These are phyloP conservation scores for Telmatherina bonti DNA, from an alignment of 2,797 vertebrate genomes.

Conservation along the genomic window DNA sequence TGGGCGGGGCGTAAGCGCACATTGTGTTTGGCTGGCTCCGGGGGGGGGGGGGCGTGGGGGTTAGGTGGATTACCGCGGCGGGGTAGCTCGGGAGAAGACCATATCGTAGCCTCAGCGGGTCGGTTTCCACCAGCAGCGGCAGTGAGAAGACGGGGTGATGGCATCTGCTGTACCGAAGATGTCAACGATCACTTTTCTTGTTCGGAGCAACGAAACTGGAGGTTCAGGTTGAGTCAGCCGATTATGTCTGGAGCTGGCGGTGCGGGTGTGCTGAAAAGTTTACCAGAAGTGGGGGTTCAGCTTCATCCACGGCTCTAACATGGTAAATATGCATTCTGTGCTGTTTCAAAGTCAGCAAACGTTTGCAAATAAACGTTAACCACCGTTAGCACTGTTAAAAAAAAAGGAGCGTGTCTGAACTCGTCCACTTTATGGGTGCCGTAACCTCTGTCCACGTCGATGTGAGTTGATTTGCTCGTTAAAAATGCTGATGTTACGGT, in stretches of 20 bases:
- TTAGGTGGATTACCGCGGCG: constrained; percentile 42
- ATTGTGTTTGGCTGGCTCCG: constrained; percentile 16
- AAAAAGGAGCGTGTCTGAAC: background rate
- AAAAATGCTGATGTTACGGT: background rate
- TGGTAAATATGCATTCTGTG: constrained; percentile 74
- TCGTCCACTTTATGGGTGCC: no score
- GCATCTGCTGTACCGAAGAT: constrained; percentile 4
- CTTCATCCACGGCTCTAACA: constrained; percentile 50
- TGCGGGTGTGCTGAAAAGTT: constrained; percentile 78
- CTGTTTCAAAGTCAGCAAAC: background rate
- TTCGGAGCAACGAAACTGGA: constrained; percentile 7
- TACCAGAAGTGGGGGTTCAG: constrained; percentile 59
- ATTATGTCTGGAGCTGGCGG: constrained; percentile 70
- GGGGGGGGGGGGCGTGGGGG: no score
- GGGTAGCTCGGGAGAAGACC: background rate
- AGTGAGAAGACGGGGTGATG: constrained; percentile 29
- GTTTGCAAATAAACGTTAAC: constrained; percentile 1
- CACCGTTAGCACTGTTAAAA: background rate
- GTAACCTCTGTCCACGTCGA: background rate
- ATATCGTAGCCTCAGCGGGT: background rate
- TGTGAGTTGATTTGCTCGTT: background rate
- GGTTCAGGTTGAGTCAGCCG: constrained; percentile 35
- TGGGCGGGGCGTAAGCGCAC: constrained; percentile 70
- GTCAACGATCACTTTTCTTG: constrained; percentile 21
- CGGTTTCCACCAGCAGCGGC: constrained; percentile 14